Conservation (phyloP, 2,888 invertebrate species). For the Hyposoter dolosus region DNA sequence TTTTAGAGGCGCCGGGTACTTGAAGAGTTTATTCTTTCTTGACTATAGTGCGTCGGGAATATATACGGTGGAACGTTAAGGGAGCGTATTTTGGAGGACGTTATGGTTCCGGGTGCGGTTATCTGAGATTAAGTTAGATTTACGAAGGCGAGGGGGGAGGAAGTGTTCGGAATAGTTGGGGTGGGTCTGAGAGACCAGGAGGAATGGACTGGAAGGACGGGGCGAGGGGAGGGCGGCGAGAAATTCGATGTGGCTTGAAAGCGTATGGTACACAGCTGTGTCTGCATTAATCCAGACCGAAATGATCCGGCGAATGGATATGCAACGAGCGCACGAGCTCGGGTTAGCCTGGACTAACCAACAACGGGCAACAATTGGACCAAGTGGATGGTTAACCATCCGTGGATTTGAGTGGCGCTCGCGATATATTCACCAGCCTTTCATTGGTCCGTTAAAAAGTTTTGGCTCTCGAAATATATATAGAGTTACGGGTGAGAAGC, state of each 20-base stretch:
- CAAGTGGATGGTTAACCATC: constrained; percentile 68
- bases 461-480: constrained; percentile 52
- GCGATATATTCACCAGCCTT: constrained; percentile 38
- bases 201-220: not conserved
- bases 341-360: constrained; percentile 58
- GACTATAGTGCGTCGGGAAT: constrained; percentile 70
- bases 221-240: constrained; percentile 3
- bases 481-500: constrained; percentile 66
- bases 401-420: constrained; percentile 71
- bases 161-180: not conserved
- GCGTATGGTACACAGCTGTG: constrained; percentile 76
- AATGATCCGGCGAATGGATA: constrained; percentile 74
- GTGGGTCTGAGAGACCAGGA: not conserved
- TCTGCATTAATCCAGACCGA: constrained; percentile 79
- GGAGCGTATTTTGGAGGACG: not conserved
- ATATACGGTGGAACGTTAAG: not conserved
- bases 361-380: constrained; percentile 19
- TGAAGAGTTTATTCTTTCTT: constrained; percentile 63
- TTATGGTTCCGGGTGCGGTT: constrained; percentile 57
- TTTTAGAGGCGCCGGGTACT: constrained; percentile 58
- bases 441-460: constrained; percentile 62
- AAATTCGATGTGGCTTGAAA: constrained; percentile 33
- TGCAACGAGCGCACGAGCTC: constrained; percentile 57
- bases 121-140: constrained; percentile 80
- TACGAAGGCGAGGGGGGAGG: constrained; percentile 71